Percentiles rank a stretch among this genome's conserved stretches.
Evolutionary conservation across 2,113 vertebrate species (phyloP).

Genomic region (Notothenia rossii): DNA sequence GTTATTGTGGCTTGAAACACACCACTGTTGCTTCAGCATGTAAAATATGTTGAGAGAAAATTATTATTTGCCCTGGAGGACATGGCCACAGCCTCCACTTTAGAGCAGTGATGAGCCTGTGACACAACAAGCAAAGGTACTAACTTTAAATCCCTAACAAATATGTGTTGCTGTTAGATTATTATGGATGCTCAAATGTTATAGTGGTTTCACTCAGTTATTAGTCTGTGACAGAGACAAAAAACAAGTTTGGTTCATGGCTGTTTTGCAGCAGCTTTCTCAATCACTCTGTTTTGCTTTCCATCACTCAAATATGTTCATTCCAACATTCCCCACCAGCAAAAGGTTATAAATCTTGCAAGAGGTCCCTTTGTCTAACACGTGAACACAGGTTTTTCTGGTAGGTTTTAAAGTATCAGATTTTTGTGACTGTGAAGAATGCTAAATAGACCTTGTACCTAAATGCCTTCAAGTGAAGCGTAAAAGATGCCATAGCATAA

Average conservation of each 20-base stretch:
- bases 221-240: slow-evolving; percentile 33
- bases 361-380: not conserved
- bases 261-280: not conserved
- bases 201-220: not conserved
- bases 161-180: slow-evolving; percentile 36
- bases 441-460: not conserved
- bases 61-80: slow-evolving; percentile 52
- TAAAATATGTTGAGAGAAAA: slow-evolving; percentile 57
- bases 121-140: slow-evolving; percentile 17
- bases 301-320: not conserved
- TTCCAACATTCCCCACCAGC: not conserved
- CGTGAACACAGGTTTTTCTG: slow-evolving; percentile 15
- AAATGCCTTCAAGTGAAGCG: not conserved
- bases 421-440: slow-evolving; percentile 16
- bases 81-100: slow-evolving; percentile 25
- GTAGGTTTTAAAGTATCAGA: not conserved
- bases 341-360: not conserved
- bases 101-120: slow-evolving; percentile 2
- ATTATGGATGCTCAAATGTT: slow-evolving; percentile 30
- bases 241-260: slow-evolving; percentile 3
- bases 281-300: not conserved
- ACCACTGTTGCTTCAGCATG: slow-evolving; percentile 20
- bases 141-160: slow-evolving; percentile 46
- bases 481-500: not conserved
- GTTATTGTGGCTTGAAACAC: slow-evolving; percentile 59